Base-by-base conservation (phyloP, 23 tunicate species). In the Trididemnum nubilum region DNA sequence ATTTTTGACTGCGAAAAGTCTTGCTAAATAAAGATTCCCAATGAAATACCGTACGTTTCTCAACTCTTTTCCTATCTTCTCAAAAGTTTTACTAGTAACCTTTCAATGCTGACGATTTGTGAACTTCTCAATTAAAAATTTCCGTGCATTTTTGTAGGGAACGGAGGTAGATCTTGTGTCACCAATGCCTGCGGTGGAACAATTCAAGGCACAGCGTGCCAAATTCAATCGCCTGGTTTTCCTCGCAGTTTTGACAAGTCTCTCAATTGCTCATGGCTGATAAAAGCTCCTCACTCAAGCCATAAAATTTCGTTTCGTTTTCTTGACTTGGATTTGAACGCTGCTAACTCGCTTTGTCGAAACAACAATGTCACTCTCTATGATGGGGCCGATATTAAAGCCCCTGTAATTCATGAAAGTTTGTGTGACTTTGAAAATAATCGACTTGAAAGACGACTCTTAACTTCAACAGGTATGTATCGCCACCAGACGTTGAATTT, bases 191-290 rank as follows among this genome's bases (percentile, higher is more conserved):
- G 88, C 30, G 88, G 88, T 44, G 88, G 82, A 29, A 23, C 22
- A 50, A 64, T 76, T 22, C 67, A 76, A 21, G n/a, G 33, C 25
- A 65, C 36, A 1, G 28, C 52, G 1, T 85, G 88, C 52, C 34
- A 7, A 0, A 75, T 85, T 21, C 77, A 76, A 44, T 85, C 88
- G 26, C 88, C 88, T 1, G 77, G 88, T 21, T 85, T 64, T 35
- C 88, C 88, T 1, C 0, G 1, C 33, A 50, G 77, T 39, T 85
- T 34, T 49, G 66, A 49, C 12, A 39, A 50, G 0, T 40, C 61
- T 60, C 77, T 76, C 27, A 85, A 85, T 80, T 85, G 88, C 71
- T 27, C 88, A 1, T 85, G 88, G 88, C 66, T 65, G 30, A 44
- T 85, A 1, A 35, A 23, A 35, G 82, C 77, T 30, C 82, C 88